Conservation (phyloP, 2,797 vertebrate species). For the Borostomias antarcticus region DNA sequence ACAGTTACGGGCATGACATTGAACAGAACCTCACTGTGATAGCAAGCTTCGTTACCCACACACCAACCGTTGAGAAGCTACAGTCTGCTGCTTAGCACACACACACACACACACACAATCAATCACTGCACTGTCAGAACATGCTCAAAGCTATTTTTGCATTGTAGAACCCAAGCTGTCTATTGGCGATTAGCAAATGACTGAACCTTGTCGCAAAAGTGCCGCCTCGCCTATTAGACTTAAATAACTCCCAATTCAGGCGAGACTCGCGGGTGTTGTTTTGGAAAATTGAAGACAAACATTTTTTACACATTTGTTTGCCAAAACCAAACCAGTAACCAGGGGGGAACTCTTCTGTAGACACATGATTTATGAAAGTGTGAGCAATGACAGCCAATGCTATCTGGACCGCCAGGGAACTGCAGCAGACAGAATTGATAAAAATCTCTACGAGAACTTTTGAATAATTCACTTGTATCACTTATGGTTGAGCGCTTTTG, state of each 20-base stretch:
- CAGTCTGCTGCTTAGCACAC: conserved; percentile 15
- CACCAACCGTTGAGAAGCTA: conserved; percentile 27
- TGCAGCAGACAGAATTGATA: conserved; percentile 23
- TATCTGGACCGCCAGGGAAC: conserved; percentile 18
- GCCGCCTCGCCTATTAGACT: too few species aligned
- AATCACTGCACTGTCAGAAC: not conserved
- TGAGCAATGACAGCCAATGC: conserved; percentile 1
- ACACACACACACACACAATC: not conserved
- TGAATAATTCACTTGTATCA: conserved; percentile 11
- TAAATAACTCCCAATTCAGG: not conserved
- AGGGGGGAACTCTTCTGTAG: conserved; percentile 25
- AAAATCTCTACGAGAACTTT: conserved; percentile 28
- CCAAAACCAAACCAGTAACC: conserved; percentile 22
- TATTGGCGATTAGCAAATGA: conserved; percentile 4
- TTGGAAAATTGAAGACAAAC: not conserved
- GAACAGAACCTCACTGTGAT: conserved; percentile 32
- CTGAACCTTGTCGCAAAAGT: not conserved
- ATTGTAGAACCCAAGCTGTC: not conserved
- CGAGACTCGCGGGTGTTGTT: not conserved
- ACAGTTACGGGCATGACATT: conserved; percentile 27
- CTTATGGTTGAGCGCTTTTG: not conserved
- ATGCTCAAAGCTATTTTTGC: not conserved
- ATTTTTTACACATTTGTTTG: not conserved
- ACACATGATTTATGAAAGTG: conserved; percentile 22
- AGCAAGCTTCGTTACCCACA: conserved; percentile 28